A percentile compares a stretch with the other conserved stretches of the same genome.
Conservation (phyloP, 2,797 vertebrate genomes). For the Mycteria americana region DNA sequence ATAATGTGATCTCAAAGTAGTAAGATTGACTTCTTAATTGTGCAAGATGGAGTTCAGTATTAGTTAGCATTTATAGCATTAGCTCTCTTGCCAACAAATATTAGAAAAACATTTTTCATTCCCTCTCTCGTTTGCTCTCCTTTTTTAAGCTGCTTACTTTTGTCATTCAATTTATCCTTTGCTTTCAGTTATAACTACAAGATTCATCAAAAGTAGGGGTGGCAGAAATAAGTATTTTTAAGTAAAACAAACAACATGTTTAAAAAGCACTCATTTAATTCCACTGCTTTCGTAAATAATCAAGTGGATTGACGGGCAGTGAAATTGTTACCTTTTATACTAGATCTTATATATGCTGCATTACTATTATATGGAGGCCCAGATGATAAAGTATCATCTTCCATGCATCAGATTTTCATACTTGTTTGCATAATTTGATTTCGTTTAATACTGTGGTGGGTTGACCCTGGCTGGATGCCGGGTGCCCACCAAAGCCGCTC, state of each 20-base stretch:
- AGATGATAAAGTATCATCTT: neutral
- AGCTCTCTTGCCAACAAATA: neutral
- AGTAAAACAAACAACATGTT: neutral
- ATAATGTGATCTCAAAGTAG: neutral
- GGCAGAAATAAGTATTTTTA: neutral
- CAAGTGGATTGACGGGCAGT: neutral
- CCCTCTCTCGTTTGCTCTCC: neutral
- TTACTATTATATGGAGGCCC: neutral
- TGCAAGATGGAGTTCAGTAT: neutral
- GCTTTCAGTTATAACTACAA: neutral
- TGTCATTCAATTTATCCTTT: neutral
- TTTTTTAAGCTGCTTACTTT: neutral
- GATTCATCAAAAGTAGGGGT: neutral
- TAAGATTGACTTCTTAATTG: neutral
- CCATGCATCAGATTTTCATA: neutral
- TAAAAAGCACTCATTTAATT: neutral
- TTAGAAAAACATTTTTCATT: neutral
- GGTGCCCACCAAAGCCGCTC: neutral
- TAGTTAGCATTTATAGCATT: neutral
- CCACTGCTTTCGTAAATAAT: neutral
- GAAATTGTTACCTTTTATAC: neutral
- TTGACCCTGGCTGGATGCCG: neutral
- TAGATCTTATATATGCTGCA: neutral
- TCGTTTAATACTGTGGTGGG: neutral
- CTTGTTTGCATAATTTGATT: neutral